These are phyloP conservation scores for Pollachius pollachius DNA, from an alignment of 2,113 vertebrate species.

Conservation along the genomic window DNA sequence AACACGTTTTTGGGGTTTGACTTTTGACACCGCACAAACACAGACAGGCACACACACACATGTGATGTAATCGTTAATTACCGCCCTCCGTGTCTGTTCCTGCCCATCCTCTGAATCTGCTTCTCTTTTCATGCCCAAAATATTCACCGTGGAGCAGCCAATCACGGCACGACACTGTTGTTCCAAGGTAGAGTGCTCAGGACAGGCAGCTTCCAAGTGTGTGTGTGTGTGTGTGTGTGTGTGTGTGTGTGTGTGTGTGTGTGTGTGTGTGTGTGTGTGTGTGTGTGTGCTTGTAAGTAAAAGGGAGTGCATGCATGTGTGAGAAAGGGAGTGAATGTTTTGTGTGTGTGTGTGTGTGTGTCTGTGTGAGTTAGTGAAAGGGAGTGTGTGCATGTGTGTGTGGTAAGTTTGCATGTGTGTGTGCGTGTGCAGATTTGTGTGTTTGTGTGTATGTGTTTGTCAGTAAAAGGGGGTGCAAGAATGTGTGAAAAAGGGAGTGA, in stretches of 20 bases:
- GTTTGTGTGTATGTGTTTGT: conserved; percentile 1
- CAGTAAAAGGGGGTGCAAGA: conserved; percentile 9
- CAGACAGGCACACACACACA: no score
- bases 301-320: conserved; percentile 20
- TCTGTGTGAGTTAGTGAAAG: background rate
- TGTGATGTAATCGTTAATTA: no score
- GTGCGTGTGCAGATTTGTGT: conserved; percentile 1
- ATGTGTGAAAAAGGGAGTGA: conserved; percentile 1
- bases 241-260: conserved; percentile 4
- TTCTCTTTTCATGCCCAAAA: conserved; percentile 25
- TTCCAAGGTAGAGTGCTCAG: conserved; percentile 29
- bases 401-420: conserved; percentile 25
- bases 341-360: conserved; percentile 4
- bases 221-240: conserved; percentile 7
- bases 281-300: background rate
- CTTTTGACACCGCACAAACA: no score
- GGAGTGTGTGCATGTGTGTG: no score
- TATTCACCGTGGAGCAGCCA: conserved; percentile 24
- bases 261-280: conserved; percentile 6
- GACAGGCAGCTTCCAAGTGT: conserved; percentile 32
- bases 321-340: background rate
- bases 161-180: conserved; percentile 31
- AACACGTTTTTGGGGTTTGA: no score
- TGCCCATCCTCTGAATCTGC: background rate
- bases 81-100: no score